Base-by-base conservation (phyloP, 2,113 vertebrate species). In the Rhodinocichla rosea region DNA sequence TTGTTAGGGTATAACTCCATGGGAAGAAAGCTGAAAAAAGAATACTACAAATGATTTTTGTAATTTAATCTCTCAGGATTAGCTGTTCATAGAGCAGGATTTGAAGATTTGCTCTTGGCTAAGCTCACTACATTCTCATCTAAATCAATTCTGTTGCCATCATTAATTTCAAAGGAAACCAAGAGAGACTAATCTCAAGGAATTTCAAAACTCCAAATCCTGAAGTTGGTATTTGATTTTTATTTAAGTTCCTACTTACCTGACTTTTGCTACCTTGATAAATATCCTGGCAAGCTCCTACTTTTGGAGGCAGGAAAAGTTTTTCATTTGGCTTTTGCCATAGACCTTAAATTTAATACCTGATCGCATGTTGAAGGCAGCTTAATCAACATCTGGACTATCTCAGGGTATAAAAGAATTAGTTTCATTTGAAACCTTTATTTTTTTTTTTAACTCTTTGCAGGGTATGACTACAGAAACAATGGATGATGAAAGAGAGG, bases 51-150 rank as follows among this genome's bases (percentile, higher is more conserved):
- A 89, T 87, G n/a, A 18, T 92, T 71, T 95, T 78, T 89, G 71
- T 74, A 94, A 78, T 53, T 86, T 95, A 87, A 83, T 93, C 65
- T 96, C 57, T 85, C 37, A 40, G 69, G 86, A 94, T 93, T 94
- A 96, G 40, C 11, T 79, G 83, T 91, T 91, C 80, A 87, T 75
- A 87, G 89, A 75, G 26, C 26, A 86, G 69, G 89, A 92, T 94
- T 96, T 90, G 27, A 37, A 63, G 91, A 92, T 83, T 63, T 92
- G 32, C 11, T 95, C 62, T 92, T 75, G n/a, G 64, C 85, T 95
- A 89, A 91, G 1, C 1, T 89, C 53, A 44, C 60, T 92, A 40
- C 49, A 60, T 91, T 95, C 77, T 87, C 83, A 79, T 40, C 4
- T 16, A 94, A 96, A 92, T 94, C 76, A 87, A 21, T 88, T 89